These are phyloP conservation scores for Synanthedon andrenaeformis DNA, from an alignment of 2,888 invertebrate species.

Conservation along the genomic window DNA sequence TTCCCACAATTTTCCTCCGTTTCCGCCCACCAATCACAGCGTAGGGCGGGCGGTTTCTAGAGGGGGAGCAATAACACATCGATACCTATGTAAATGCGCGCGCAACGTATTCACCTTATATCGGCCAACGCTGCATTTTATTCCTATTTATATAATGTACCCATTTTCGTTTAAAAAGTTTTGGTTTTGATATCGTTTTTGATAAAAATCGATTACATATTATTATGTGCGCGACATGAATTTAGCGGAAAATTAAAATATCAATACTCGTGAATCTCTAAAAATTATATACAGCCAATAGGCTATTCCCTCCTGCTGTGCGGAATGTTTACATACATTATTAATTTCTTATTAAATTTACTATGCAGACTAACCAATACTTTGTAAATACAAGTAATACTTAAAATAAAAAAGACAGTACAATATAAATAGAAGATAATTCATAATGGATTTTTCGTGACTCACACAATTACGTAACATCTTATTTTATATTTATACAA, in stretches of 20 bases:
- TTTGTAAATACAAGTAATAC: not conserved
- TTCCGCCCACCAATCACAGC: slow-evolving; percentile 37
- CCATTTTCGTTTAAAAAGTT: no score
- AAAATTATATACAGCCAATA: no score
- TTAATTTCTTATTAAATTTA: no score
- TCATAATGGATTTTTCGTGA: slow-evolving; percentile 10
- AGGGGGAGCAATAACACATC: slow-evolving; percentile 15
- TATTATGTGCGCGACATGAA: no score
- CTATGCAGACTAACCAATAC: no score
- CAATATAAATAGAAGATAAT: slow-evolving; percentile 1
- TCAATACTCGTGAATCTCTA: no score
- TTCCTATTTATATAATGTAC: no score
- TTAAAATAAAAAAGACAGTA: not conserved
- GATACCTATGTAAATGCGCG: slow-evolving; percentile 30
- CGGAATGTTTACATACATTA: no score
- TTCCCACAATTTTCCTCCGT: slow-evolving; percentile 9
- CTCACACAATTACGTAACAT: slow-evolving; percentile 16
- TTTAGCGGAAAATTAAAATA: no score
- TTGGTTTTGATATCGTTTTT: no score
- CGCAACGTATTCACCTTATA: slow-evolving; percentile 17
- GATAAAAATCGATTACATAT: no score
- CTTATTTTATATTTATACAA: slow-evolving; percentile 17
- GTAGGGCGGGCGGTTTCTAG: slow-evolving; percentile 31
- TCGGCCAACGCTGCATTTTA: not conserved
- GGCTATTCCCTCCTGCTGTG: no score